A percentile compares a stretch with the other conserved stretches of the same genome.
Conservation (phyloP, 2,888 invertebrate genomes). For the Philereme transversata region DNA sequence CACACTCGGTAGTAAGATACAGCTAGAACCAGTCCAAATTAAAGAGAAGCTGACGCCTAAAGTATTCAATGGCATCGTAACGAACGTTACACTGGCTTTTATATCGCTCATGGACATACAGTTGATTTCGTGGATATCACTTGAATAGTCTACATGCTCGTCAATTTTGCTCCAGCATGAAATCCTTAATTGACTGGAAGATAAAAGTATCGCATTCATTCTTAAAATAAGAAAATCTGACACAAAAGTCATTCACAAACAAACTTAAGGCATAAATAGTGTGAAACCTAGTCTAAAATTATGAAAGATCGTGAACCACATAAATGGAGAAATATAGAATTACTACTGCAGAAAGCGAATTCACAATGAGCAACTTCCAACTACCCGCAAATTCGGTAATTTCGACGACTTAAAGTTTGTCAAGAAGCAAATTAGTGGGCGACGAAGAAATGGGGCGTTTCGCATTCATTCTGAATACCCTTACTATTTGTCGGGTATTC, state of each 20-base stretch:
- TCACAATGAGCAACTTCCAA: constrained; percentile 47
- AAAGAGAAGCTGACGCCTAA: too few relatives aligned
- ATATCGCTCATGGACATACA: neutral
- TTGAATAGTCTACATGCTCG: constrained; percentile 1
- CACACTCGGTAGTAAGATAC: too few relatives aligned
- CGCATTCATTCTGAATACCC: constrained; percentile 38
- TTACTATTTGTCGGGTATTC: constrained; percentile 24
- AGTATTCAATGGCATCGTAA: constrained; percentile 1
- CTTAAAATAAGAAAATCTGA: too few relatives aligned
- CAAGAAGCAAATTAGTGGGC: constrained; percentile 64
- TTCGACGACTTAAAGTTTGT: constrained; percentile 56
- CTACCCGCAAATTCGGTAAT: constrained; percentile 53
- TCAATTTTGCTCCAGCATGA: neutral
- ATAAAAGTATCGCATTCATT: too few relatives aligned
- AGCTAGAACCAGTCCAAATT: too few relatives aligned
- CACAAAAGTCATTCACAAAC: neutral
- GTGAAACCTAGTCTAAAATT: neutral
- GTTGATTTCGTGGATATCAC: neutral
- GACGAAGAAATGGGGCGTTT: constrained; percentile 56
- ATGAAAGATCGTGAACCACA: neutral
- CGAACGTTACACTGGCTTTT: neutral
- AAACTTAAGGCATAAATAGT: neutral
- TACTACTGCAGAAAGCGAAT: constrained; percentile 33
- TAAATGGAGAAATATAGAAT: constrained; percentile 26
- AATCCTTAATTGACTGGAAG: too few relatives aligned